A percentile compares a stretch with the other conserved stretches of the same genome.
Conservation (phyloP, 2,888 invertebrate species). For the Rhaphigaster nebulosa region DNA sequence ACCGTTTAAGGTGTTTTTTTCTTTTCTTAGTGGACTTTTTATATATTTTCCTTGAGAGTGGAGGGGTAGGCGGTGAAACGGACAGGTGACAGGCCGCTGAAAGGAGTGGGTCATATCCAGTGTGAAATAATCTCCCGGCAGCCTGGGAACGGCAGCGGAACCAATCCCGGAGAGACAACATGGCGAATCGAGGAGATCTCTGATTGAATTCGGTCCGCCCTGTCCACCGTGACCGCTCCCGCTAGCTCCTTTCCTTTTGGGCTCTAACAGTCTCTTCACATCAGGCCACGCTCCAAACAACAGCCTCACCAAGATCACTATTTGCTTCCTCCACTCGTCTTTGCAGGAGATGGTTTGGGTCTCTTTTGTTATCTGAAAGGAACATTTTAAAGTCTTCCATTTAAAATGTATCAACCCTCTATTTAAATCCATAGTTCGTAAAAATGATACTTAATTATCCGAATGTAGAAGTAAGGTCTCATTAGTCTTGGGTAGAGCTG, state of each 20-base stretch:
- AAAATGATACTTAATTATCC: too few species aligned
- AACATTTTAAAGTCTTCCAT: too few species aligned
- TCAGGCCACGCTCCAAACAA: neutral
- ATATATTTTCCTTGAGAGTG: conserved; percentile 14
- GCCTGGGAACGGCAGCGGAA: conserved; percentile 31
- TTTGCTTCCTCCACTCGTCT: neutral
- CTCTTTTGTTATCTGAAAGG: neutral
- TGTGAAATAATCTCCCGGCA: conserved; percentile 47
- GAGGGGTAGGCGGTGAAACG: conserved; percentile 36
- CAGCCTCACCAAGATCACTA: neutral
- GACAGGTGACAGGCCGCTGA: conserved; percentile 38
- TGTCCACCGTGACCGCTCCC: conserved; percentile 14
- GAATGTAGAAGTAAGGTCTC: too few species aligned
- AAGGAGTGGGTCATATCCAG: conserved; percentile 54
- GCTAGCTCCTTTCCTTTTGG: conserved; percentile 7
- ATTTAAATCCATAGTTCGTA: too few species aligned
- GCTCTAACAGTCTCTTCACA: neutral
- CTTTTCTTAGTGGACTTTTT: neutral
- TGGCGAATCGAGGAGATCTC: conserved; percentile 56
- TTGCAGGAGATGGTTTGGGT: neutral
- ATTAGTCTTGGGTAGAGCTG: too few species aligned
- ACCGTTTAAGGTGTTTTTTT: conserved; percentile 31
- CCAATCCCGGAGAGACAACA: neutral
- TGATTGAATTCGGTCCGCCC: conserved; percentile 55
- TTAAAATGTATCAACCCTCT: too few species aligned